Percentiles rank a stretch among this genome's conserved stretches.
These are phyloP conservation scores for Condylura cristata DNA, from an alignment of 2,113 vertebrate genomes.

Conservation along the genomic window DNA sequence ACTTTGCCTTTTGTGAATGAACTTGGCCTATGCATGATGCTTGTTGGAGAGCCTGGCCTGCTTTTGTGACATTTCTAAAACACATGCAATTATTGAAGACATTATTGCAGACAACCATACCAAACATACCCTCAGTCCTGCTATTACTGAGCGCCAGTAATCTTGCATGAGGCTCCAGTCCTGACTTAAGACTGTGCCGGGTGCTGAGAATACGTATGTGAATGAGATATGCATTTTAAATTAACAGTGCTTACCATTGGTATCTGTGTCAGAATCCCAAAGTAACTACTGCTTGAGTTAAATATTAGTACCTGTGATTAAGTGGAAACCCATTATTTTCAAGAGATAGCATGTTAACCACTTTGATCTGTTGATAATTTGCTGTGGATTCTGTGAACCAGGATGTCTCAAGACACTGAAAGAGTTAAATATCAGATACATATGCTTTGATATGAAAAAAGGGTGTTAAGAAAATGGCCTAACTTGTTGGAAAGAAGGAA, in stretches of 20 bases:
- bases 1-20: not conserved
- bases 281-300: not conserved
- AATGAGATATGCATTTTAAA: not conserved
- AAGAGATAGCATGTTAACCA: not conserved
- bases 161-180: not conserved
- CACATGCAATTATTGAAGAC: too few relatives aligned
- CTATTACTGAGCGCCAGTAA: too few relatives aligned
- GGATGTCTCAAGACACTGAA: not conserved
- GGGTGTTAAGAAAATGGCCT: not conserved
- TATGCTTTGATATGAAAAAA: constrained; percentile 5
- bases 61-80: too few relatives aligned
- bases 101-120: too few relatives aligned
- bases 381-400: constrained; percentile 2
- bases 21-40: not conserved
- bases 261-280: not conserved
- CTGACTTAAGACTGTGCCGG: not conserved
- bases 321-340: not conserved
- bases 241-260: not conserved
- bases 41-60: not conserved
- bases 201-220: not conserved
- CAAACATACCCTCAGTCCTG: too few relatives aligned
- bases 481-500: not conserved
- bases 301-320: not conserved
- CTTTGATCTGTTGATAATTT: constrained; percentile 9
- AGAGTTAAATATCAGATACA: not conserved